Base-by-base conservation (phyloP, 2,888 invertebrate species). In the Caenorhabditis wallacei region DNA sequence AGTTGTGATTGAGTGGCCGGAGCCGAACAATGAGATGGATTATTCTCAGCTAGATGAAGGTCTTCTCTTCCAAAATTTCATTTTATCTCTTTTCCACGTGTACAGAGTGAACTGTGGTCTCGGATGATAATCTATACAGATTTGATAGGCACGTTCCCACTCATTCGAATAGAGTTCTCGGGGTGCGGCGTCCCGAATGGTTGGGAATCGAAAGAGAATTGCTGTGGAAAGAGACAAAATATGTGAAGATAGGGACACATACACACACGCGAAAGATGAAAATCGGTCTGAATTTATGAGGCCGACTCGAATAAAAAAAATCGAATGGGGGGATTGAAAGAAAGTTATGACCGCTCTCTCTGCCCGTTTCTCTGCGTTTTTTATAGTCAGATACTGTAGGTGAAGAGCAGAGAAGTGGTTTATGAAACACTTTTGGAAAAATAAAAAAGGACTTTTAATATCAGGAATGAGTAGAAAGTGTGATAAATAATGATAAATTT, bases 281-380 rank as follows among this genome's bases (percentile, higher is more conserved):
- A 75, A 72, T 69, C 68, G 75, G 57, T 37, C 56, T 59, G 59
- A 69, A 71, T 69, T 68, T 69, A 66, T 68, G 81, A 70, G 81
- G 64, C 53, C 68, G 75, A 40, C 53, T 53, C 53, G 53, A 66
- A 37, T 66, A 37, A 53, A 66, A 35, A n/a, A 37, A 37, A 53
- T 66, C n/a, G 40, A 30, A 20, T 35, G 22, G 35, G 35, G 53
- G 43, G 48, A 48, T 16, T 30, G 30, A 8, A 8, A 54, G 51
- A 53, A 56, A 54, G 69, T 63, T 64, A 75, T 26, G 43, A 24
- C 43, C 56, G 24, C 16, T 48, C n/a, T 24, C 4, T 30, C 37
- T 40, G 16, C 61, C n/a, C n/a, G n/a, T n/a, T n/a, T n/a, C n/a
- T n/a, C n/a, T n/a, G n/a, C n/a, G n/a, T n/a, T n/a, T 20, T 43